phyloP scores from a whole-genome alignment of 2,797 vertebrate genomes.

The Neostethus bicornis region DNA sequence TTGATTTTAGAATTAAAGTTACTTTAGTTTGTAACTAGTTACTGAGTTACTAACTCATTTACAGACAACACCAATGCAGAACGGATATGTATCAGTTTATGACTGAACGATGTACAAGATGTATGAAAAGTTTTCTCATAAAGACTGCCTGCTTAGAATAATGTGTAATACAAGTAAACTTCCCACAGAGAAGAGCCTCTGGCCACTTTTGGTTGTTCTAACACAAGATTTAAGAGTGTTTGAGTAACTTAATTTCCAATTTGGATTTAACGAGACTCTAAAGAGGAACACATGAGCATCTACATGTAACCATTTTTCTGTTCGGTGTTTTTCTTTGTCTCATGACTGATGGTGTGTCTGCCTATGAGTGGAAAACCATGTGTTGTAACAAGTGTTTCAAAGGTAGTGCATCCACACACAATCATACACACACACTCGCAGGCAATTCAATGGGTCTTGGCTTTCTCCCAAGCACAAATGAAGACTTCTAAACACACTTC shows the following conservation, averaged over 20 bases:
- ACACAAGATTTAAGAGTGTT: slow-evolving; percentile 13
- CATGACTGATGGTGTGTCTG: slow-evolving; percentile 15
- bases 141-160: slow-evolving; percentile 17
- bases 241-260: slow-evolving; percentile 34
- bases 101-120: slow-evolving; percentile 33
- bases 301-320: slow-evolving; percentile 7
- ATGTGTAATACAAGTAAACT: slow-evolving; percentile 28
- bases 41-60: slow-evolving; percentile 11
- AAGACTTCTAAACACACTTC: slow-evolving; percentile 47
- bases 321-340: slow-evolving; percentile 19
- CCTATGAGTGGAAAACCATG: slow-evolving; percentile 19
- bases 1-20: too few relatives aligned
- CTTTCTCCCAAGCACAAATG: slow-evolving; percentile 57
- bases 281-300: slow-evolving; percentile 39
- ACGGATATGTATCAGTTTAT: slow-evolving; percentile 30
- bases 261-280: slow-evolving; percentile 31
- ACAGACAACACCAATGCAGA: slow-evolving; percentile 16
- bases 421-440: slow-evolving; percentile 5
- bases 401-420: slow-evolving; percentile 19
- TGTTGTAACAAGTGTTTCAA: slow-evolving; percentile 33
- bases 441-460: slow-evolving; percentile 41
- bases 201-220: slow-evolving; percentile 24
- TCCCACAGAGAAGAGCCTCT: slow-evolving; percentile 29
- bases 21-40: too few relatives aligned
- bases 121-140: slow-evolving; percentile 31